Conservation (phyloP, 2,113 vertebrate genomes). For the Dolichotis patagonum region DNA sequence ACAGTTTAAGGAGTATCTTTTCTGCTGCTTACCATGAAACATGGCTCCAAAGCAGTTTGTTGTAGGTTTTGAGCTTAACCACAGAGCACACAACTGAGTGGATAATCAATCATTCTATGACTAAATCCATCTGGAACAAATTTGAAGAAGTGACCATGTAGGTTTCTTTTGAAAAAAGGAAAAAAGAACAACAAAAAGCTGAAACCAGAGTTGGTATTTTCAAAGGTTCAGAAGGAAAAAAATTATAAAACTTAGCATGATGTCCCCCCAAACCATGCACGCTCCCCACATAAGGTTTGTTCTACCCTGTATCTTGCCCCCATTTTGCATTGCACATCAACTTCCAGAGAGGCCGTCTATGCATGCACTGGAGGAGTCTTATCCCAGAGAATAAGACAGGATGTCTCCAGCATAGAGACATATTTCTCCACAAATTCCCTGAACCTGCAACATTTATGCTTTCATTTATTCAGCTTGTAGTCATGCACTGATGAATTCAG, state of each 20-base stretch:
- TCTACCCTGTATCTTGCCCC: not conserved
- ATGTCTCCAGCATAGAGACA: not conserved
- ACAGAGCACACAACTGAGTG: conserved; percentile 72
- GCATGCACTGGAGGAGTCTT: not conserved
- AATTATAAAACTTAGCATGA: conserved; percentile 35
- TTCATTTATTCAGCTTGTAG: conserved; percentile 11
- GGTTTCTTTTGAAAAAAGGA: not conserved
- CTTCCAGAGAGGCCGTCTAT: not conserved
- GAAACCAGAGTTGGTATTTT: conserved; percentile 75
- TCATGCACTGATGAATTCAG: not conserved
- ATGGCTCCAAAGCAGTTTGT: conserved; percentile 66
- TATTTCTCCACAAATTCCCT: not conserved
- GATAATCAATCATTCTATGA: conserved; percentile 76
- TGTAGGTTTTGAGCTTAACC: conserved; percentile 63
- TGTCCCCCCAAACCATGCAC: not conserved
- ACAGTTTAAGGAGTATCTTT: conserved; percentile 74
- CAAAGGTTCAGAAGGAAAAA: conserved; percentile 67
- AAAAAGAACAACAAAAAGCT: not conserved
- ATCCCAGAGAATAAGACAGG: not conserved
- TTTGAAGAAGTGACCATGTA: conserved; percentile 79
- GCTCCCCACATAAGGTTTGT: not conserved
- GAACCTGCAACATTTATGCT: not conserved
- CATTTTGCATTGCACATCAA: conserved; percentile 24
- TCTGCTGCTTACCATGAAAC: conserved; percentile 74
- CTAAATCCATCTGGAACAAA: conserved; percentile 85